Conservation (phyloP, 2,113 vertebrate genomes). For the Equus przewalskii region DNA sequence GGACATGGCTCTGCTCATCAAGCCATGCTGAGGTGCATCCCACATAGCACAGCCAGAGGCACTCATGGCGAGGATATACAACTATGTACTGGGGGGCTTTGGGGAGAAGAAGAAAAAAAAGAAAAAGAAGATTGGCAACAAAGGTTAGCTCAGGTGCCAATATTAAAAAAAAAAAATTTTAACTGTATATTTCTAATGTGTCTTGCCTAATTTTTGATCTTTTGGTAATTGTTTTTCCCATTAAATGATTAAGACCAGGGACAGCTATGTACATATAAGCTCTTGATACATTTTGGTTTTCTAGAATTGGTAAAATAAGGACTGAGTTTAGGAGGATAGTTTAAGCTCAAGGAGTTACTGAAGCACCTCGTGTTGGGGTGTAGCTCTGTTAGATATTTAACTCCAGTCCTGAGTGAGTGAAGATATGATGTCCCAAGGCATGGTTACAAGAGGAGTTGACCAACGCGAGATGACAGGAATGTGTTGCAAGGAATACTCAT, state of each 20-base stretch:
- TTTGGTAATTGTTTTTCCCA: slow-evolving; percentile 40
- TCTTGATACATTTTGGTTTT: not conserved
- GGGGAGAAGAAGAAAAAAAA: too few species aligned
- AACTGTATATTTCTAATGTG: slow-evolving; percentile 35
- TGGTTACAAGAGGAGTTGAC: not conserved
- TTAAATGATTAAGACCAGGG: slow-evolving; percentile 44
- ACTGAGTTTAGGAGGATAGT: slow-evolving; percentile 14
- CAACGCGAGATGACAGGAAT: not conserved
- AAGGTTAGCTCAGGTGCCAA: too few species aligned
- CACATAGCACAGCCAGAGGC: too few species aligned
- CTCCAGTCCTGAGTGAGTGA: not conserved
- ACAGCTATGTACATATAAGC: not conserved
- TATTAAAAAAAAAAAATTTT: slow-evolving; percentile 43
- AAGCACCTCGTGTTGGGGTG: not conserved
- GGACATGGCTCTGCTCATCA: too few species aligned
- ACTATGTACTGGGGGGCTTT: too few species aligned
- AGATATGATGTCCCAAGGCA: not conserved
- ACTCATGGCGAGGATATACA: too few species aligned
- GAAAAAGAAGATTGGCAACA: too few species aligned
- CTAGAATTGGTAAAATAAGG: slow-evolving; percentile 25
- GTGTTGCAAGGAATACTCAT: not conserved
- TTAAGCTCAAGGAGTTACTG: not conserved
- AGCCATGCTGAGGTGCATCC: too few species aligned
- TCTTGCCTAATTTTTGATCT: slow-evolving; percentile 62
- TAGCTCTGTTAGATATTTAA: not conserved